These are phyloP conservation scores for Globia sparganii DNA, from an alignment of 2,888 invertebrate species.

Conservation along the genomic window DNA sequence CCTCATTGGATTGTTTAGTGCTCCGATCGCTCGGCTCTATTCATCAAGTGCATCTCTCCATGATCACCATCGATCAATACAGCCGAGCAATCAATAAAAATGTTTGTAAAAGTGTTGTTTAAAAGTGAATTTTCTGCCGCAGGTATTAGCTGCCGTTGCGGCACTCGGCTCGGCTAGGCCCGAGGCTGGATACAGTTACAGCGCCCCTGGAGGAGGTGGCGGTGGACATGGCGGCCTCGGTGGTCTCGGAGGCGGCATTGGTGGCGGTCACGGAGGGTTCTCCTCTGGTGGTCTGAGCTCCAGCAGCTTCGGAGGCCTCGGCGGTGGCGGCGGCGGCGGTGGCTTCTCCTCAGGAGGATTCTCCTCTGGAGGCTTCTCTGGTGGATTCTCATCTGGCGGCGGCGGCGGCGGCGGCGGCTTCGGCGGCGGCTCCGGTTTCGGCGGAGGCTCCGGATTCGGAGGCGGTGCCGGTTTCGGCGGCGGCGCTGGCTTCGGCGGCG, in stretches of 20 bases:
- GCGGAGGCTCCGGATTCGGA: slow-evolving; percentile 78
- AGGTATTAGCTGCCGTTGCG: slow-evolving; percentile 90
- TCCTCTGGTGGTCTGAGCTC: slow-evolving; percentile 80
- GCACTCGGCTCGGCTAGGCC: slow-evolving; percentile 91
- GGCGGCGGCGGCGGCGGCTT: slow-evolving; percentile 76
- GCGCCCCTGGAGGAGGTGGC: slow-evolving; percentile 84
- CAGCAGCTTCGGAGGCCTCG: slow-evolving; percentile 80
- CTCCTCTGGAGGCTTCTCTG: slow-evolving; percentile 77
- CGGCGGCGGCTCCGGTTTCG: slow-evolving; percentile 77
- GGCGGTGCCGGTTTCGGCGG: slow-evolving; percentile 78
- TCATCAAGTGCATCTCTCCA: slow-evolving; percentile 66
- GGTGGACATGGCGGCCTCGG: slow-evolving; percentile 77
- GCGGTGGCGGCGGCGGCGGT: slow-evolving; percentile 77
- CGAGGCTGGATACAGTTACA: slow-evolving; percentile 91
- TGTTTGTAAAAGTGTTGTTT: slow-evolving; percentile 70
- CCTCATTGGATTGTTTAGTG: slow-evolving; percentile 81
- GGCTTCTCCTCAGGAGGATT: slow-evolving; percentile 72
- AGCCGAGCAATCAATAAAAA: slow-evolving; percentile 68
- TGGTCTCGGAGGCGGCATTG: slow-evolving; percentile 76
- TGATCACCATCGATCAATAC: slow-evolving; percentile 64
- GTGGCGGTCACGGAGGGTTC: slow-evolving; percentile 79
- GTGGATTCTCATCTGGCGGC: slow-evolving; percentile 79
- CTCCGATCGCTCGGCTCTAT: slow-evolving; percentile 78
- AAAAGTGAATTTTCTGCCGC: slow-evolving; percentile 74
- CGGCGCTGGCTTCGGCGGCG: slow-evolving; percentile 79